A percentile compares a stretch with the other conserved stretches of the same genome.
Conservation (phyloP, 2,113 vertebrate genomes). For the Hippocampus zosterae region DNA sequence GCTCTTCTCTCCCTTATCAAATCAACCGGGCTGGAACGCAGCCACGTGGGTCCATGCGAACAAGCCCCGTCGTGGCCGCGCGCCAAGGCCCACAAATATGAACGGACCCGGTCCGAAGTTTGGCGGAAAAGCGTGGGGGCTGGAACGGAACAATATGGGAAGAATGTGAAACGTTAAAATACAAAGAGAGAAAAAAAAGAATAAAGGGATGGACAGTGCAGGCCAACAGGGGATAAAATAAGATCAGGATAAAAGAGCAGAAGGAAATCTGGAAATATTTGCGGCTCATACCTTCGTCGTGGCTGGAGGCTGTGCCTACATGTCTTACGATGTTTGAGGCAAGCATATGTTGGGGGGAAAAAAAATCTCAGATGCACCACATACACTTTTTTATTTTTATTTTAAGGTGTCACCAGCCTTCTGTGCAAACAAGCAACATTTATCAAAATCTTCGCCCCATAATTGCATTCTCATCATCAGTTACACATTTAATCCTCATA, state of each 20-base stretch:
- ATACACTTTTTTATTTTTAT: background rate
- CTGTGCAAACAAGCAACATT: background rate
- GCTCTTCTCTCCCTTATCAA: background rate
- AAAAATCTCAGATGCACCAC: slow-evolving; percentile 20
- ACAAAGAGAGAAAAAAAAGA: background rate
- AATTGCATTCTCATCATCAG: background rate
- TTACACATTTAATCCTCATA: too few relatives aligned
- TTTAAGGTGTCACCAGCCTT: slow-evolving; percentile 8
- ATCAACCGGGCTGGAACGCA: background rate
- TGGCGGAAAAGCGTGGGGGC: background rate
- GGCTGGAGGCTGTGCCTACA: slow-evolving; percentile 6
- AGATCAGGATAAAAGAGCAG: slow-evolving; percentile 36
- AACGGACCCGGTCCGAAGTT: background rate
- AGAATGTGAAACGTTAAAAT: background rate
- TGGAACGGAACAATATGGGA: slow-evolving; percentile 5
- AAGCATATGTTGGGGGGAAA: slow-evolving; percentile 28
- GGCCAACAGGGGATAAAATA: slow-evolving; percentile 1
- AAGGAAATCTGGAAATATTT: slow-evolving; percentile 47
- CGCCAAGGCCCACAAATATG: background rate
- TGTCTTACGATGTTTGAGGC: slow-evolving; percentile 20
- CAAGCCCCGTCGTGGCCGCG: background rate
- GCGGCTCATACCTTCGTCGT: slow-evolving; percentile 23
- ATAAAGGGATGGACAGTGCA: background rate
- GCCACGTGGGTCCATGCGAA: background rate
- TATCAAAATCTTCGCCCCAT: too few relatives aligned